A percentile compares a stretch with the other conserved stretches of the same genome.
phyloP scores from a whole-genome alignment of 2,888 invertebrate genomes.

The Girardia tigrina region DNA sequence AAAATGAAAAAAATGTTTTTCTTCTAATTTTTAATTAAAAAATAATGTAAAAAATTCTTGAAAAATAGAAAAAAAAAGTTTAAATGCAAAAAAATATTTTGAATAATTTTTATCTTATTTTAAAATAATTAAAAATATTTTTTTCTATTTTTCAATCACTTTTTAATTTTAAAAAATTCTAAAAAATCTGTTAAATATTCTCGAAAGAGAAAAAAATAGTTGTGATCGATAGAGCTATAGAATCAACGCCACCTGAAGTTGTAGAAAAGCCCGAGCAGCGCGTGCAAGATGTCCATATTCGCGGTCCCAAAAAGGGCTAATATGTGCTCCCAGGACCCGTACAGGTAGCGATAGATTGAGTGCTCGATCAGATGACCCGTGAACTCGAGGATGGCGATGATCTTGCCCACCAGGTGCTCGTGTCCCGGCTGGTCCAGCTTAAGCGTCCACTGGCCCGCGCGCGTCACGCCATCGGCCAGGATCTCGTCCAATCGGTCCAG shows the following conservation, averaged over 20 bases:
- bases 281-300: constrained; percentile 66
- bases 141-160: too few species aligned
- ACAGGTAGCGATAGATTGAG: constrained; percentile 69
- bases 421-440: constrained; percentile 61
- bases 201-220: not conserved
- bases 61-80: too few species aligned
- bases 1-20: too few species aligned
- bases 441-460: constrained; percentile 56
- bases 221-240: not conserved
- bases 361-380: constrained; percentile 71
- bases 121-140: too few species aligned
- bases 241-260: constrained; percentile 59
- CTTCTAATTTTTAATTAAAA: too few species aligned
- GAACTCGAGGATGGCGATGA: constrained; percentile 56
- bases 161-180: too few species aligned
- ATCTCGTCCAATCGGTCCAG: constrained; percentile 60
- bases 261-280: constrained; percentile 68
- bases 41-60: too few species aligned
- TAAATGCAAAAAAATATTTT: too few species aligned
- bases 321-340: constrained; percentile 73
- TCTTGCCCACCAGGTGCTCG: constrained; percentile 43
- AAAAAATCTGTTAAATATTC: too few species aligned
- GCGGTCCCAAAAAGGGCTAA: constrained; percentile 56
- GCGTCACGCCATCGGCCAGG: constrained; percentile 58
- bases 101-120: too few species aligned